Conservation (phyloP, 2,113 vertebrate species). For the Oriolus oriolus region DNA sequence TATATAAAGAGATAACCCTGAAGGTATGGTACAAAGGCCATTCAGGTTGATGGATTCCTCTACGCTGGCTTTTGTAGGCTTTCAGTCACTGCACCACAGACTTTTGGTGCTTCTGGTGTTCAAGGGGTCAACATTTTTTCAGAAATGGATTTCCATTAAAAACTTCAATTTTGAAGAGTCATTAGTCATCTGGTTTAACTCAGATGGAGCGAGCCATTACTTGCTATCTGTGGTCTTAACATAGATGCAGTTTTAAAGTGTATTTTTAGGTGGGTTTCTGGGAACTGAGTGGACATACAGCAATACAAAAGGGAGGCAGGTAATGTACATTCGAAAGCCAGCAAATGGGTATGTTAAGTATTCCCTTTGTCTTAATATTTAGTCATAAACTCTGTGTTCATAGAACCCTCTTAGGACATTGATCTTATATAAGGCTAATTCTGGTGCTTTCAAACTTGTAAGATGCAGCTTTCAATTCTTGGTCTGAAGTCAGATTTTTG, state of each 20-base stretch:
- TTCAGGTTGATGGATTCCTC: neutral
- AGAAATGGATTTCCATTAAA: conserved; percentile 13
- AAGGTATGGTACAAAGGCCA: neutral
- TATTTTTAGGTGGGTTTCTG: conserved; percentile 17
- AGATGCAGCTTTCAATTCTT: neutral
- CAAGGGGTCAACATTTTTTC: neutral
- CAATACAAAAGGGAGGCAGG: neutral
- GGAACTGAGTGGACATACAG: neutral
- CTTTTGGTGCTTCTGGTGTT: neutral
- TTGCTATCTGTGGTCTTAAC: neutral
- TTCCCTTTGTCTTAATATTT: neutral
- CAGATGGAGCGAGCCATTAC: neutral
- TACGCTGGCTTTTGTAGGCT: neutral
- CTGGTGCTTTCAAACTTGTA: neutral
- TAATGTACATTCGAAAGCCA: neutral
- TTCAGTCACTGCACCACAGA: neutral
- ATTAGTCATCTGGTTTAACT: neutral
- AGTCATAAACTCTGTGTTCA: neutral
- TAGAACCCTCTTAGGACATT: neutral
- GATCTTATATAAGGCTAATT: neutral
- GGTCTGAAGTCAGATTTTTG: neutral
- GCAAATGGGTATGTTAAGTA: neutral
- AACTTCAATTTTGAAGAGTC: neutral
- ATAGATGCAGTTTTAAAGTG: neutral
- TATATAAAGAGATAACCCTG: neutral